Conservation (phyloP, 2,113 vertebrate species). For the Cynopterus brachyotis region DNA sequence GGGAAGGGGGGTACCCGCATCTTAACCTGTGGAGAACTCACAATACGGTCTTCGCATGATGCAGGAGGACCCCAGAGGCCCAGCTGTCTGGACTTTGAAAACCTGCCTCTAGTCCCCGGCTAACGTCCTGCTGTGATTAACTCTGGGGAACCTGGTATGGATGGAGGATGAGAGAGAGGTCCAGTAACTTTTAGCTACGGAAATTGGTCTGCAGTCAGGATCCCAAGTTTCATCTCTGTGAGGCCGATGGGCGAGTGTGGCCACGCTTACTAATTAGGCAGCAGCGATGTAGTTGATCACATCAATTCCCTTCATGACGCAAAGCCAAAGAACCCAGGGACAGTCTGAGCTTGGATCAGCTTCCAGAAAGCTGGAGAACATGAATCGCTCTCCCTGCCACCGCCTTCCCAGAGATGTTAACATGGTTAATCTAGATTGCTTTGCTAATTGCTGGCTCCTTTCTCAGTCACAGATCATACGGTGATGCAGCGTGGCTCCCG, state of each 20-base stretch:
- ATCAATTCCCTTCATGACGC: constrained; percentile 52
- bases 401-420: constrained; percentile 1
- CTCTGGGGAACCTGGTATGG: not conserved
- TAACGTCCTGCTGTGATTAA: not conserved
- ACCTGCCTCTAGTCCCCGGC: not conserved
- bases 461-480: not conserved
- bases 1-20: not conserved
- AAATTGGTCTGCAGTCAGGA: constrained; percentile 47
- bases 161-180: constrained; percentile 58
- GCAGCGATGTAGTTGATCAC: constrained; percentile 60
- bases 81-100: not conserved
- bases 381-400: not conserved
- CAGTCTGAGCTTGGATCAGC: constrained; percentile 34
- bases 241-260: constrained; percentile 43
- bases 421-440: constrained; percentile 33
- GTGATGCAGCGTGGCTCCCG: not conserved
- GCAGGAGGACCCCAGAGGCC: not conserved
- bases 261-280: constrained; percentile 63
- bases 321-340: constrained; percentile 52
- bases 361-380: constrained; percentile 22
- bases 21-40: not conserved
- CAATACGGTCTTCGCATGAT: not conserved
- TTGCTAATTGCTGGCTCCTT: constrained; percentile 49
- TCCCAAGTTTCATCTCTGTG: constrained; percentile 59
- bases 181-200: not conserved